Conservation (phyloP, 2,888 invertebrate species). For the Megalurothrips usitatus region DNA sequence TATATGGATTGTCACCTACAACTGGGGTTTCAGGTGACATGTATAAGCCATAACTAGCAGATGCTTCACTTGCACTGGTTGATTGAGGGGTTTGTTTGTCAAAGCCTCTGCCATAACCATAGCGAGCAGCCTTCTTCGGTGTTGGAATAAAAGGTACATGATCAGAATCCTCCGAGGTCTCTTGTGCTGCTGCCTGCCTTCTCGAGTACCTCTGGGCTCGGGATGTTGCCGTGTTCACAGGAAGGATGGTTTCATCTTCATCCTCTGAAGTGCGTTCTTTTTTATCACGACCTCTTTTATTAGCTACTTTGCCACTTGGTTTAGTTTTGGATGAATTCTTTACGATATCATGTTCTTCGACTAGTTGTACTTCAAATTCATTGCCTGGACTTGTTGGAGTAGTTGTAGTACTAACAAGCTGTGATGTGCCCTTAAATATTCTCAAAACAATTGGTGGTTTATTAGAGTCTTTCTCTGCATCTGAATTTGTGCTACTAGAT, state of each 20-base stretch:
- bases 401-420: conserved; percentile 37
- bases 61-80: not conserved
- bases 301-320: not conserved
- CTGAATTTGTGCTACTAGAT: conserved; percentile 33
- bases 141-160: not conserved
- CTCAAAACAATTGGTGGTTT: conserved; percentile 82
- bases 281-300: not conserved
- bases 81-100: not conserved
- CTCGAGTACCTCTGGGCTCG: not conserved
- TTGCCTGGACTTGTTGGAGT: conserved; percentile 4
- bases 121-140: not conserved
- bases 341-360: not conserved
- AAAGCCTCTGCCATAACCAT: not conserved
- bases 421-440: conserved; percentile 69
- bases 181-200: not conserved
- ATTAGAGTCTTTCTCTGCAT: conserved; percentile 41
- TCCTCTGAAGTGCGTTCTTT: not conserved
- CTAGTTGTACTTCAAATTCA: conserved; percentile 12
- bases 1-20: not conserved
- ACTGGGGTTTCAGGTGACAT: conserved; percentile 1
- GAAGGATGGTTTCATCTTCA: not conserved
- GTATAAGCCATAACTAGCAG: not conserved
- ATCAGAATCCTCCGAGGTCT: not conserved
- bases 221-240: not conserved
- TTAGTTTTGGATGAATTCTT: not conserved